Evolutionary conservation across 2,888 invertebrate species (phyloP).

Genomic region (Autographa pulchrina): DNA sequence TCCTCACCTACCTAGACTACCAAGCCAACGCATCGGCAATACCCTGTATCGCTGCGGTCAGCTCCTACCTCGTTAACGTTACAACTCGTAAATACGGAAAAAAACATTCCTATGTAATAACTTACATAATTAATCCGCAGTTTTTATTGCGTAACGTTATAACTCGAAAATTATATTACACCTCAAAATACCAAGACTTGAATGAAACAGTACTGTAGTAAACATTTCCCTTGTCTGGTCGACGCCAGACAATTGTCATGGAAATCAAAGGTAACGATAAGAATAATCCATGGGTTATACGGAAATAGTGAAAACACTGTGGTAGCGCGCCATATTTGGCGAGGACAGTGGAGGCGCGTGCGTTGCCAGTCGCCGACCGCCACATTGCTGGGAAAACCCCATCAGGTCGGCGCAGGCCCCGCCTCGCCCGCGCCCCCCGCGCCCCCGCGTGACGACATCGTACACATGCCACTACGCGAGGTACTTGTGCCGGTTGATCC

Average conservation of each 20-base stretch:
- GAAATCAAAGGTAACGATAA: slow-evolving; percentile 25
- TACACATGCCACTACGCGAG: slow-evolving; percentile 50
- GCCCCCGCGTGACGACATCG: slow-evolving; percentile 59
- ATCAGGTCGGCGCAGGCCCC: slow-evolving; percentile 60
- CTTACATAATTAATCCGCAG: slow-evolving; percentile 14
- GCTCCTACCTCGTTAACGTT: slow-evolving; percentile 27
- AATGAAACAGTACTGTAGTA: neutral
- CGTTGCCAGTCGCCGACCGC: slow-evolving; percentile 65
- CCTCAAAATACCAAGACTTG: slow-evolving; percentile 8
- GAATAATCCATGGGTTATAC: slow-evolving; percentile 53
- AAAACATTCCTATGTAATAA: slow-evolving; percentile 26
- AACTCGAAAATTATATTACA: slow-evolving; percentile 21
- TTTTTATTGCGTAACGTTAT: slow-evolving; percentile 32
- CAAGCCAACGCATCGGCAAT: slow-evolving; percentile 50
- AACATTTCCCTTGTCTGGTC: slow-evolving; percentile 7
- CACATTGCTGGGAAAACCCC: slow-evolving; percentile 88
- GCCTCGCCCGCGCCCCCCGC: slow-evolving; percentile 43
- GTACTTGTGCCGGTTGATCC: slow-evolving; percentile 41
- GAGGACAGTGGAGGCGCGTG: slow-evolving; percentile 68
- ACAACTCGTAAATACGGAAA: slow-evolving; percentile 49
- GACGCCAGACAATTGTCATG: slow-evolving; percentile 21
- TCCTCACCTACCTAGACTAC: slow-evolving; percentile 18
- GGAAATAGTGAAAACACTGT: slow-evolving; percentile 76
- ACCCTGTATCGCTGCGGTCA: slow-evolving; percentile 41
- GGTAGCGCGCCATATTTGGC: slow-evolving; percentile 77